Evolutionary conservation across 2,797 vertebrate species (phyloP).

Genomic region (Melanotaenia pygmaea): DNA sequence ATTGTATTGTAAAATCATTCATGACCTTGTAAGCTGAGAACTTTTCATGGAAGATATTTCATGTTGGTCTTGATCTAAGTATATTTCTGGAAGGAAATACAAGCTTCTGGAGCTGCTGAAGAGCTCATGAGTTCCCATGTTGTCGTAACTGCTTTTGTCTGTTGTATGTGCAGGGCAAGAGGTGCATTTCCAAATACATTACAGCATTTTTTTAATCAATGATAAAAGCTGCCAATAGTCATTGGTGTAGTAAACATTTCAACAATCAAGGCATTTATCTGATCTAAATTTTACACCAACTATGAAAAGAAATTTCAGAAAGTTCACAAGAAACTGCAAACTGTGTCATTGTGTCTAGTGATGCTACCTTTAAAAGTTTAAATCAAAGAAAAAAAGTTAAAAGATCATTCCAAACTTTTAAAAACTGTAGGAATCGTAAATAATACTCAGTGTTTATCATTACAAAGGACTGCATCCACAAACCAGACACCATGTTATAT

Average conservation of each 20-base stretch:
- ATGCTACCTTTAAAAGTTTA: not conserved
- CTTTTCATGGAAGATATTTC: not conserved
- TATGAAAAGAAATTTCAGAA: not conserved
- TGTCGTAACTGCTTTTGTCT: not conserved
- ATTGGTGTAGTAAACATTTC: slow-evolving; percentile 3
- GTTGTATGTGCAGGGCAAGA: not conserved
- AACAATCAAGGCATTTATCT: not conserved
- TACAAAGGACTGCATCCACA: not conserved
- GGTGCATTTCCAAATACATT: not conserved
- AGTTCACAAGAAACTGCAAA: not conserved
- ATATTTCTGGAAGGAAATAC: not conserved
- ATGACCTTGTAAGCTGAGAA: not conserved
- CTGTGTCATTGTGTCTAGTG: not conserved
- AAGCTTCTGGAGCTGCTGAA: not conserved
- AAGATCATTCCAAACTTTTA: not conserved
- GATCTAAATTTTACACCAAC: not conserved
- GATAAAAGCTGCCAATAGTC: slow-evolving; percentile 24
- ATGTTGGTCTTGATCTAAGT: slow-evolving; percentile 4
- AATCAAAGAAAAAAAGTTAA: not conserved
- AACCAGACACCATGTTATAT: not conserved
- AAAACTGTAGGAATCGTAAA: not conserved
- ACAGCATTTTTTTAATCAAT: not conserved
- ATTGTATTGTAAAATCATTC: not conserved
- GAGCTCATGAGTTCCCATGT: not conserved
- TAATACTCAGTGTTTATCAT: not conserved